phyloP scores from a whole-genome alignment of 2,888 invertebrate genomes.

The Nowickia ferox region DNA sequence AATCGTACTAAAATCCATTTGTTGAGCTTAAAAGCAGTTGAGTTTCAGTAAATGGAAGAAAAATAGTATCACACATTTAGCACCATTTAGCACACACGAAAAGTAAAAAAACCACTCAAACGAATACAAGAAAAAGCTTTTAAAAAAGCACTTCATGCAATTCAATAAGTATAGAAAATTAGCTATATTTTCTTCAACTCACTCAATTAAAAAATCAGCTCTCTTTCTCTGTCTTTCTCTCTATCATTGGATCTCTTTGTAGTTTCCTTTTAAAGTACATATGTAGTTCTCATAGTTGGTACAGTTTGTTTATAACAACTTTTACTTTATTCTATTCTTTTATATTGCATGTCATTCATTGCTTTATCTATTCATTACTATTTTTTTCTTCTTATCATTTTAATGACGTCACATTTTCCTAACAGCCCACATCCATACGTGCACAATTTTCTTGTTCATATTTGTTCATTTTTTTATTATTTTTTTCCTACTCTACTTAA shows the following conservation, averaged over 20 bases:
- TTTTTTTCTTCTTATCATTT: constrained; percentile 9
- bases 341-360: constrained; percentile 23
- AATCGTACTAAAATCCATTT: constrained; percentile 71
- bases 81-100: constrained; percentile 22
- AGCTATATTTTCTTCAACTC: not conserved
- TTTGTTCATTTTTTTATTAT: not conserved
- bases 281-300: not conserved
- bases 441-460: constrained; percentile 3
- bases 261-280: not conserved
- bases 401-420: constrained; percentile 58
- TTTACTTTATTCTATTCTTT: constrained; percentile 60
- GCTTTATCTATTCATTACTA: constrained; percentile 20
- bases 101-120: constrained; percentile 31
- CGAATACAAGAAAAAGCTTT: constrained; percentile 38
- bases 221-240: not conserved
- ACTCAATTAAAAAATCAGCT: constrained; percentile 25
- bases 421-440: constrained; percentile 45
- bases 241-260: no score
- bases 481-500: not conserved
- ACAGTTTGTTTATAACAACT: constrained; percentile 59
- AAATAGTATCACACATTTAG: constrained; percentile 31
- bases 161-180: not conserved
- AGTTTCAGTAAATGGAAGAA: constrained; percentile 53
- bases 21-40: constrained; percentile 68
- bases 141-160: constrained; percentile 10